Percentiles rank a stretch among this genome's conserved stretches.
Conservation (phyloP, 2,888 invertebrate genomes). For the Xylophagus ater region DNA sequence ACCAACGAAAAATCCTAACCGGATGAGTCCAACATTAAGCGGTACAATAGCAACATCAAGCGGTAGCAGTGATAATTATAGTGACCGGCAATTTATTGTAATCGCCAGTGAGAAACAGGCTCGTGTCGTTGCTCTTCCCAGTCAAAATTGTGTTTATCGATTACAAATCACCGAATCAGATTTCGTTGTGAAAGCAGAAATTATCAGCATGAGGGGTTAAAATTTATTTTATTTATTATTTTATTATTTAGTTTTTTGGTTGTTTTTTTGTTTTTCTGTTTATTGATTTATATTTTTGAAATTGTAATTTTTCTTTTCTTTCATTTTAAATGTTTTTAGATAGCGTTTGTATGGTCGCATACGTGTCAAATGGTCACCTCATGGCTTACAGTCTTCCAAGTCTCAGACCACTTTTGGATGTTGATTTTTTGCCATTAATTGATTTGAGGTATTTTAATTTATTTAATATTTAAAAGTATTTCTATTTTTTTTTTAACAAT, state of each 20-base stretch:
- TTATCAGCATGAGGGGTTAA: constrained; percentile 81
- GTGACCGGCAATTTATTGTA: constrained; percentile 86
- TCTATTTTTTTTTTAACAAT: neutral
- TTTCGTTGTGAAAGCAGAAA: constrained; percentile 89
- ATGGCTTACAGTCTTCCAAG: constrained; percentile 92
- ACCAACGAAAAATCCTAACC: constrained; percentile 59
- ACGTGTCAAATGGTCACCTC: constrained; percentile 89
- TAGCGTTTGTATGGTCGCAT: constrained; percentile 88
- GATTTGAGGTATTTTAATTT: constrained; percentile 66
- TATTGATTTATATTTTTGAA: constrained; percentile 33
- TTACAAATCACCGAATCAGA: constrained; percentile 87
- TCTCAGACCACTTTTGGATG: constrained; percentile 80
- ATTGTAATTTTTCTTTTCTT: neutral
- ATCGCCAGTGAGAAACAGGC: constrained; percentile 93
- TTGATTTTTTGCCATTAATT: constrained; percentile 86
- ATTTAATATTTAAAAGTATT: neutral
- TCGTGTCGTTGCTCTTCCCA: constrained; percentile 84
- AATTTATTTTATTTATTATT: constrained; percentile 7
- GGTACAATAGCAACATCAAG: constrained; percentile 45
- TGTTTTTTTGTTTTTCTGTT: constrained; percentile 28
- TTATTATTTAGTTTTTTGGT: neutral
- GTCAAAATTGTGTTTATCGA: constrained; percentile 88
- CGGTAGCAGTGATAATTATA: constrained; percentile 40
- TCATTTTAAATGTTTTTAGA: constrained; percentile 49
- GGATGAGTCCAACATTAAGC: constrained; percentile 66